Percentiles rank a stretch among this genome's conserved stretches.
These are phyloP conservation scores for Notechis scutatus DNA, from an alignment of 2,113 vertebrate species.

Conservation along the genomic window DNA sequence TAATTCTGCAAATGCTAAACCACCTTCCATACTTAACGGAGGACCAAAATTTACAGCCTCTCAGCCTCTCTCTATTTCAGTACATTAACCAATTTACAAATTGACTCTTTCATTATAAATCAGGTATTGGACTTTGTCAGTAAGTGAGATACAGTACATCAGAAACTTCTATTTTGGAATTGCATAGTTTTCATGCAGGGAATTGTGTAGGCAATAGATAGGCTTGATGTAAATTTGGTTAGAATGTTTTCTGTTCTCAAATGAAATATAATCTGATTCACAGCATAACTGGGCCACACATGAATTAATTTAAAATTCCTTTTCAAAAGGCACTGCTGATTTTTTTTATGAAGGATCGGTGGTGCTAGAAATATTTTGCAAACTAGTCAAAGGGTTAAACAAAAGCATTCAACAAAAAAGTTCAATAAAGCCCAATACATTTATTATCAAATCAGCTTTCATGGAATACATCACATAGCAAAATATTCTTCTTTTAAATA, in stretches of 20 bases:
- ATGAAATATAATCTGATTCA: not conserved
- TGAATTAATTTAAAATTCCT: not conserved
- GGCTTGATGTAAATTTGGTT: not conserved
- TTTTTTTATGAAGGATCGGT: not conserved
- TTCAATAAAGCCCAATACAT: not conserved
- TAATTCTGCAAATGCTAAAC: not conserved
- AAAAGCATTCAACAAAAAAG: not conserved
- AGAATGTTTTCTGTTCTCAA: not conserved
- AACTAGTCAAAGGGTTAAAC: not conserved
- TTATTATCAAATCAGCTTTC: not conserved
- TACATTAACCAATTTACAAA: not conserved
- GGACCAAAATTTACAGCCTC: not conserved
- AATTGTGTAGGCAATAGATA: not conserved
- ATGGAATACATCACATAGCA: not conserved
- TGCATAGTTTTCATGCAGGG: not conserved
- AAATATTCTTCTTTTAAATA: not conserved
- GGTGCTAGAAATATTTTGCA: not conserved
- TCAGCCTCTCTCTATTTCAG: not conserved
- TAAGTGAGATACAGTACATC: not conserved
- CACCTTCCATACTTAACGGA: not conserved
- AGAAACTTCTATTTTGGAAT: not conserved
- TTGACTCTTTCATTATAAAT: not conserved
- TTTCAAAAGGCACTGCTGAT: not conserved
- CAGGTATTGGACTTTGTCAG: not conserved
- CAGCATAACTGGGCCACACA: not conserved